Base-by-base conservation (phyloP, 2,113 vertebrate genomes). In the Chlamydotis undulata region DNA sequence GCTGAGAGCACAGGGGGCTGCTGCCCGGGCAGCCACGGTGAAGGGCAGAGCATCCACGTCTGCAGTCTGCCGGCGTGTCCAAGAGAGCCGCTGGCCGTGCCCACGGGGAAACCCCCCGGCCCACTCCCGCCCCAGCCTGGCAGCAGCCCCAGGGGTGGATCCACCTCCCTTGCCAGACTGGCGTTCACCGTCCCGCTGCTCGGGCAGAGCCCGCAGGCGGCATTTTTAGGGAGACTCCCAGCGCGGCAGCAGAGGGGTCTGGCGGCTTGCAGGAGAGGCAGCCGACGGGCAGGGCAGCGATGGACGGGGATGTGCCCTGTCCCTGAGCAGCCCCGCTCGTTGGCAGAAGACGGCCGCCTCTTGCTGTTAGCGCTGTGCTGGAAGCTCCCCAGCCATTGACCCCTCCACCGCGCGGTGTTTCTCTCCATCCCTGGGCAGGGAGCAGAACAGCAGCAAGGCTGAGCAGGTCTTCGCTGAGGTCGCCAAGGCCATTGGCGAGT, bases 401-500 rank as follows among this genome's bases (percentile, higher is more conserved):
- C 50, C 95, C 3, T 94, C 95, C 19, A 4, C 53, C 17, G 3
- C 39, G 10, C 2, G 16, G 35, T 12, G 6, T 74, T 50, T 39
- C 2, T 75, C 23, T 53, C 33, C 70, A 61, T 60, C 45, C 53
- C 39, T n/a, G 56, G 24, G 28, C 97, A 99, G 99, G 68, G 89
- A 92, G 64, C 97, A 98, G 92, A 96, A 99, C 95, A 93, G 80
- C 25, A 24, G 35, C 1, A 98, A 97, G 18, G 98, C 98, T 1
- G 68, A 90, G 4, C 63, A 82, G n/a, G 96, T 99, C 28, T 96
- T 99, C 1, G 43, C 59, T 0, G 98, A 98, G 0, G 98, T 99
- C 76, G 80, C 81, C 69, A 50, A 14, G 24, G 94, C 91, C 84
- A 98, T 99, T 83, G 55, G 84, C n/a, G 88, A 14, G 12, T 98